Conservation (phyloP, 2,113 vertebrate species). For the Callithrix jacchus region DNA sequence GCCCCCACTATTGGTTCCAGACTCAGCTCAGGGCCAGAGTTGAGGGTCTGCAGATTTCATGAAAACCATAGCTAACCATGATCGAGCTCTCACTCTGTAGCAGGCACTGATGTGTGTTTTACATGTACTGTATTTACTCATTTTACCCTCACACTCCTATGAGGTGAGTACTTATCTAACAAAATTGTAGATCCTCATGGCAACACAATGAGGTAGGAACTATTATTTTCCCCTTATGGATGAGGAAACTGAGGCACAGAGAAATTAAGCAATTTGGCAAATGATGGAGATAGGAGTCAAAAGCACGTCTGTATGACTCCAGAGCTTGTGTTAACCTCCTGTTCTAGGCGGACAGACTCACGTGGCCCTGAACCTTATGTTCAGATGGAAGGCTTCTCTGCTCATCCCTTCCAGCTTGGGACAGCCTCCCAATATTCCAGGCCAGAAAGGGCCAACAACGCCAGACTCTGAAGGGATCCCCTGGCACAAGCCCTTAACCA, state of each 20-base stretch:
- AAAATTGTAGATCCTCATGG: not conserved
- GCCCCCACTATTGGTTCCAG: not conserved
- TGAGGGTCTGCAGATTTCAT: not conserved
- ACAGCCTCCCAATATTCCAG: not conserved
- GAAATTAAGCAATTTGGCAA: not conserved
- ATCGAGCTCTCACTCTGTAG: not conserved
- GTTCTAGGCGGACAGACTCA: accelerated
- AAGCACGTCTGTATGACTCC: not conserved
- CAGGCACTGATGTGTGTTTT: not conserved
- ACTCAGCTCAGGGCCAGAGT: not conserved
- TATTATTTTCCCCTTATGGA: not conserved
- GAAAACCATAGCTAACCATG: not conserved
- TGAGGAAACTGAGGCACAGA: not conserved
- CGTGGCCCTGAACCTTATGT: not conserved
- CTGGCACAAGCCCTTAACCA: not conserved
- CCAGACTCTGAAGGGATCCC: not conserved
- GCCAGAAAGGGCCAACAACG: not conserved
- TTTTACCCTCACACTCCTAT: not conserved
- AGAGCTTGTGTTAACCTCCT: not conserved
- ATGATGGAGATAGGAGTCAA: not conserved
- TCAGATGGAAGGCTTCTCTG: not conserved
- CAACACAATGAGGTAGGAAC: not conserved
- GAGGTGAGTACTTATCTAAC: not conserved
- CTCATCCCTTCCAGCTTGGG: not conserved
- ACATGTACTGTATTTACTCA: not conserved